These are phyloP conservation scores for Thaumetopoea pityocampa DNA, from an alignment of 1,140 invertebrate genomes.

Conservation along the genomic window DNA sequence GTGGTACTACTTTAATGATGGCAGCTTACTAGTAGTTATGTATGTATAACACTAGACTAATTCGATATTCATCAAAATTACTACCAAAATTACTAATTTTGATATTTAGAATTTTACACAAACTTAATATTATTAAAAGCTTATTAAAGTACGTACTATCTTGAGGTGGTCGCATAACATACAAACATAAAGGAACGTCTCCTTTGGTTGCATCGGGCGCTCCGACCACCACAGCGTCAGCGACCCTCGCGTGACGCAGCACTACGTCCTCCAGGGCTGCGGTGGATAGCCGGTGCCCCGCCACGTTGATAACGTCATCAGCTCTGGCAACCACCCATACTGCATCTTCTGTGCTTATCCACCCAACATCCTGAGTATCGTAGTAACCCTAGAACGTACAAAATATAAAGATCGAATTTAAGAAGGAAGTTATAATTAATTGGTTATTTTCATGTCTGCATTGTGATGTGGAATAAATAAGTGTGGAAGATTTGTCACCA, in stretches of 20 bases:
- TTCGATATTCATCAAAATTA: too few relatives aligned
- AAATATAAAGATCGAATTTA: constrained; percentile 3
- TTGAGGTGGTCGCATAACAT: constrained; percentile 80
- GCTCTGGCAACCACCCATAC: constrained; percentile 92
- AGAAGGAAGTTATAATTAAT: background rate
- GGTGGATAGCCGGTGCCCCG: constrained; percentile 93
- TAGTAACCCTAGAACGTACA: constrained; percentile 87
- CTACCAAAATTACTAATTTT: too few relatives aligned
- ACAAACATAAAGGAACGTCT: constrained; percentile 91
- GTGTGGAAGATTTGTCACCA: too few relatives aligned
- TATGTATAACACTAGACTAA: too few relatives aligned
- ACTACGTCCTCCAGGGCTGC: constrained; percentile 93
- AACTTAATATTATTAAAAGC: too few relatives aligned
- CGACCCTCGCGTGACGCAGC: constrained; percentile 86
- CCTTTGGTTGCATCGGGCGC: constrained; percentile 93
- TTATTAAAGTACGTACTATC: constrained; percentile 66
- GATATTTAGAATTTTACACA: too few relatives aligned
- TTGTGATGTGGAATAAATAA: too few relatives aligned
- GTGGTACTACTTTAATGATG: too few relatives aligned
- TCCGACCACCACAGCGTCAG: constrained; percentile 91
- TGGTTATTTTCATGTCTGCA: too few relatives aligned
- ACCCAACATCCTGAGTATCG: constrained; percentile 96
- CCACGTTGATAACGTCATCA: constrained; percentile 97
- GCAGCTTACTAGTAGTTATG: too few relatives aligned
- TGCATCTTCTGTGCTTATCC: constrained; percentile 88